Conservation (phyloP, 1,140 invertebrate genomes). For the Drosophila bifasciata region DNA sequence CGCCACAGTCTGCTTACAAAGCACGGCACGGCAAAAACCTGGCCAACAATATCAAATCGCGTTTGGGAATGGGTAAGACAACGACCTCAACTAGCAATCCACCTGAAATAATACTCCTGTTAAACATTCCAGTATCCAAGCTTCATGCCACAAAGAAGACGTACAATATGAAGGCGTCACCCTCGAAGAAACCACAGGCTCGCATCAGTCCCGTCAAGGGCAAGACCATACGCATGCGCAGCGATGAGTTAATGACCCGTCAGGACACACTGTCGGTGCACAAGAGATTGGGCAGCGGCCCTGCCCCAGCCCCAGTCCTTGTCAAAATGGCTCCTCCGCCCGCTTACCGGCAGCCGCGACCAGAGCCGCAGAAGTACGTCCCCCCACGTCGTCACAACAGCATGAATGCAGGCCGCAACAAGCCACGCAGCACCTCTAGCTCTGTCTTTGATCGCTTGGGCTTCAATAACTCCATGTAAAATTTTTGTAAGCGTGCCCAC, state of each 20-base stretch:
- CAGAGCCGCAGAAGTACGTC: slow-evolving; percentile 24
- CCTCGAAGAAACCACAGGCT: slow-evolving; percentile 41
- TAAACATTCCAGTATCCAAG: slow-evolving; percentile 55
- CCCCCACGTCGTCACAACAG: slow-evolving; percentile 42
- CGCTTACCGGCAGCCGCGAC: slow-evolving; percentile 18
- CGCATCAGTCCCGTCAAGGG: slow-evolving; percentile 66
- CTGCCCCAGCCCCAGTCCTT: not conserved
- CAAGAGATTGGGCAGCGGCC: slow-evolving; percentile 54
- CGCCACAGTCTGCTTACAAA: slow-evolving; percentile 49
- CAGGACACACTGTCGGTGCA: slow-evolving; percentile 73
- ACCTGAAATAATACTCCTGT: not conserved
- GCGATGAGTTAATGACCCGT: slow-evolving; percentile 69
- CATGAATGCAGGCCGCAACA: slow-evolving; percentile 50
- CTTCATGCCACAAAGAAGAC: slow-evolving; percentile 74
- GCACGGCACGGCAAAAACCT: slow-evolving; percentile 51
- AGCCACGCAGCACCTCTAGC: slow-evolving; percentile 40
- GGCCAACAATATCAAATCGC: slow-evolving; percentile 67
- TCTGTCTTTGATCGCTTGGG: slow-evolving; percentile 82
- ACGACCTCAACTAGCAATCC: no score
- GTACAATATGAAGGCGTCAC: slow-evolving; percentile 72
- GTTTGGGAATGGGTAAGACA: slow-evolving; percentile 69
- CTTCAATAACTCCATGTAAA: slow-evolving; percentile 71
- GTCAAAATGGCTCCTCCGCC: slow-evolving; percentile 10
- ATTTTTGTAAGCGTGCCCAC: slow-evolving; percentile 27
- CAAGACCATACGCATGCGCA: slow-evolving; percentile 72